Evolutionary conservation across 2,888 invertebrate species (phyloP).

Genomic region (Aporophyla nigra): DNA sequence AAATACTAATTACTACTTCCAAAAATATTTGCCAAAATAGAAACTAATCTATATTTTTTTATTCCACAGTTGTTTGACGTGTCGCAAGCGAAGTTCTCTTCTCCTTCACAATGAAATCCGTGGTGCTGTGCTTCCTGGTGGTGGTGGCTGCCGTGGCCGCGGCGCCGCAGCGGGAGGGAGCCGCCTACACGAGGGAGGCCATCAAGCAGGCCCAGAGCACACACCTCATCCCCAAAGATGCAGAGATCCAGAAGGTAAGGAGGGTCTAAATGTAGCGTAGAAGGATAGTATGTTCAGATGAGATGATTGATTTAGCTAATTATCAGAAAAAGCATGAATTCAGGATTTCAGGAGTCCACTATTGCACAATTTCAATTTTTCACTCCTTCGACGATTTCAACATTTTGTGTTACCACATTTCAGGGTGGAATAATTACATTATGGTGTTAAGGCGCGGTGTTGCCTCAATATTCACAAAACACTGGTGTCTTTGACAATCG

Average conservation of each 20-base stretch:
- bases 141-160: slow-evolving; percentile 89
- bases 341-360: too few relatives aligned
- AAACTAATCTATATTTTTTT: neutral
- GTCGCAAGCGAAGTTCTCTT: slow-evolving; percentile 59
- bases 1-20: neutral
- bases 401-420: neutral
- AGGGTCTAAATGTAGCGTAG: neutral
- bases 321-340: neutral
- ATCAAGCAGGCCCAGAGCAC: slow-evolving; percentile 97
- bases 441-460: too few relatives aligned
- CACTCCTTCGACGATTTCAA: neutral
- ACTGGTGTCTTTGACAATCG: too few relatives aligned
- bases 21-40: neutral
- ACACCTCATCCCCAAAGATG: slow-evolving; percentile 96
- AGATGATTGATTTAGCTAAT: neutral
- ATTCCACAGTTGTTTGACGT: slow-evolving; percentile 49
- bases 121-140: slow-evolving; percentile 84
- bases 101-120: slow-evolving; percentile 79
- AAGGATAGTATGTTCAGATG: neutral
- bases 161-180: slow-evolving; percentile 94
- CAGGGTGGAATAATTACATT: too few relatives aligned
- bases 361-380: neutral
- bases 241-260: slow-evolving; percentile 95
- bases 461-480: too few relatives aligned
- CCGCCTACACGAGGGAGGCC: slow-evolving; percentile 96